Percentiles rank a stretch among this genome's conserved stretches.
Conservation (phyloP, 1,140 invertebrate species). For the Grapholita molesta region DNA sequence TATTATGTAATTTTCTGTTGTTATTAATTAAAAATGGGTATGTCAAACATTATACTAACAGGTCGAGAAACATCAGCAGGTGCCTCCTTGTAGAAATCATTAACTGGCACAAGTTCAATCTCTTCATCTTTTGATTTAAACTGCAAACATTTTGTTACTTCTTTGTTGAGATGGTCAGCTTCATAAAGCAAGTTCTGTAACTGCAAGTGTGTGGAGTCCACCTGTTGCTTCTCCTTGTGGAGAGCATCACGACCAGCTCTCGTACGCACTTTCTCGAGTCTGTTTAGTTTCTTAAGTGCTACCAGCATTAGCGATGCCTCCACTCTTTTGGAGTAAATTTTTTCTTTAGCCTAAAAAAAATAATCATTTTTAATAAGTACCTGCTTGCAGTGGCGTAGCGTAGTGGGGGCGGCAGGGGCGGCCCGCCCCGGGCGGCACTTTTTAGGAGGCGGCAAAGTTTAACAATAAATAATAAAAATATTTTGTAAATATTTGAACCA, state of each 20-base stretch:
- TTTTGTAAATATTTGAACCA: too few species aligned
- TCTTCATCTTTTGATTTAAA: constrained; percentile 97
- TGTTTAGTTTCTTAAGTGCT: constrained; percentile 92
- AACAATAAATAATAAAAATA: too few species aligned
- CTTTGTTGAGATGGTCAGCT: constrained; percentile 94
- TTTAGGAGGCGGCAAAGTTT: too few species aligned
- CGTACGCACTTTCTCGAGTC: constrained; percentile 92
- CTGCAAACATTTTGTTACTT: constrained; percentile 95
- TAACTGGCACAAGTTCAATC: constrained; percentile 91
- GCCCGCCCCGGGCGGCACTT: too few species aligned
- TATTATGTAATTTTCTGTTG: too few species aligned
- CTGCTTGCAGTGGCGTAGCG: too few species aligned
- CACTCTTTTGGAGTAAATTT: constrained; percentile 83
- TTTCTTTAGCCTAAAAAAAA: constrained; percentile 78
- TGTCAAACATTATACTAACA: constrained; percentile 68
- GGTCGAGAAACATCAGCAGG: constrained; percentile 84
- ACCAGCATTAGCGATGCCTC: constrained; percentile 87
- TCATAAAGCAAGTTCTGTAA: constrained; percentile 98
- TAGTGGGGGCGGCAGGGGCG: too few species aligned
- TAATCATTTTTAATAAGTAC: too few species aligned
- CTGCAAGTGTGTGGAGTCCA: constrained; percentile 93
- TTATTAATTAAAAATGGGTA: too few species aligned
- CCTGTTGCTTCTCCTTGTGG: constrained; percentile 88
- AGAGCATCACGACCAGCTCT: constrained; percentile 89
- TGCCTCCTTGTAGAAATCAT: constrained; percentile 92